A percentile compares a stretch with the other conserved stretches of the same genome.
phyloP scores from a whole-genome alignment of 1,140 invertebrate genomes.

The Argopecten irradians region DNA sequence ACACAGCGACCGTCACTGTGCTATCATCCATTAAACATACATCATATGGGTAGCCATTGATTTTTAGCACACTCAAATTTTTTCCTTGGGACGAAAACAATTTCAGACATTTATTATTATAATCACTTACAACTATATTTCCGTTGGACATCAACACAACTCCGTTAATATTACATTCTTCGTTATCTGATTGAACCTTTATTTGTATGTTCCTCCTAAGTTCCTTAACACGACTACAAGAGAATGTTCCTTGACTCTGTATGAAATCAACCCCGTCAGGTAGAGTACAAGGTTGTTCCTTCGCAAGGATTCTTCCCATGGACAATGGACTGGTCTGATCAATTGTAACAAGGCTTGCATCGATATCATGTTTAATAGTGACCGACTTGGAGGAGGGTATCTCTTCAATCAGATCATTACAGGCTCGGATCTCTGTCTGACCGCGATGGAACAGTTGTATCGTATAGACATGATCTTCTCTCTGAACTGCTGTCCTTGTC shows the following conservation, averaged over 20 bases:
- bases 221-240: conserved; percentile 25
- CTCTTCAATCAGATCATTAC: conserved; percentile 35
- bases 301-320: conserved; percentile 30
- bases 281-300: conserved; percentile 28
- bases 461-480: conserved; percentile 28
- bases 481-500: conserved; percentile 33
- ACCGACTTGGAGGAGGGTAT: conserved; percentile 31
- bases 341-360: conserved; percentile 27
- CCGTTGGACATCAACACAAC: conserved; percentile 39
- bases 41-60: conserved; percentile 39
- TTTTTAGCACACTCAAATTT: conserved; percentile 32
- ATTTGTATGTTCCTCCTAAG: conserved; percentile 33
- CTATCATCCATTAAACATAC: conserved; percentile 38
- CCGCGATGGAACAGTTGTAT: conserved; percentile 31
- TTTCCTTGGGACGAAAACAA: conserved; percentile 41
- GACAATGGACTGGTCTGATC: conserved; percentile 25
- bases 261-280: conserved; percentile 31
- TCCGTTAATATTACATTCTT: conserved; percentile 37
- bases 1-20: conserved; percentile 39
- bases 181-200: conserved; percentile 30
- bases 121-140: conserved; percentile 42
- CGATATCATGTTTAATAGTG: conserved; percentile 26
- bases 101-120: conserved; percentile 41
- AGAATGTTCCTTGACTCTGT: conserved; percentile 22
- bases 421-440: conserved; percentile 28